phyloP scores from a whole-genome alignment of 1,140 invertebrate species.

The Ruditapes philippinarum region DNA sequence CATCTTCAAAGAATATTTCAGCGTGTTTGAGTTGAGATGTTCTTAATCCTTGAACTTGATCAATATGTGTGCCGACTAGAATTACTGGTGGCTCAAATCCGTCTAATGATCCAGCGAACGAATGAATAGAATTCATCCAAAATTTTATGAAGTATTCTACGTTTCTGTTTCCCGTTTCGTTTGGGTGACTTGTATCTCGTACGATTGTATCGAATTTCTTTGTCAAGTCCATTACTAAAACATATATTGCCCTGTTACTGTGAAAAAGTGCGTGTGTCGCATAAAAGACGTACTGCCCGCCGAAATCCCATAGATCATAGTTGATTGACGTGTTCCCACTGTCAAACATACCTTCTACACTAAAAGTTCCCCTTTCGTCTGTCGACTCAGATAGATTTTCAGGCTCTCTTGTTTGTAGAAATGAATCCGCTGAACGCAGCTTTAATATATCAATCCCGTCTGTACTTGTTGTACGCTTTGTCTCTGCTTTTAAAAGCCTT shows the following conservation, averaged over 20 bases:
- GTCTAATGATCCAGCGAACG: background rate
- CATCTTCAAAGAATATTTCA: background rate
- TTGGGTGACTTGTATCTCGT: background rate
- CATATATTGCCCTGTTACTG: background rate
- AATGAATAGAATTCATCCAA: slow-evolving; percentile 24
- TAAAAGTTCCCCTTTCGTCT: background rate
- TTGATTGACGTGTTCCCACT: background rate
- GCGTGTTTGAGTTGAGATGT: background rate
- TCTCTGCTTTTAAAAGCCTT: background rate
- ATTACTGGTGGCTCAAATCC: background rate
- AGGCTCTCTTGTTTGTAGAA: background rate
- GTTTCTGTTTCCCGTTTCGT: background rate
- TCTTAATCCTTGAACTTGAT: background rate
- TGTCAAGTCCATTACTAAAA: background rate
- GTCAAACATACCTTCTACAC: background rate
- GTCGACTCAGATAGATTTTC: background rate
- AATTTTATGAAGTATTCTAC: background rate
- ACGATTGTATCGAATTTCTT: background rate
- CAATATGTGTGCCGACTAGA: background rate
- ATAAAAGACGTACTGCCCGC: background rate
- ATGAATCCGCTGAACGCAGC: background rate
- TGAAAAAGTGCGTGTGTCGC: background rate
- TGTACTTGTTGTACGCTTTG: background rate
- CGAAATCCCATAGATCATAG: slow-evolving; percentile 1
- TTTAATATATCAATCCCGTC: background rate